A percentile compares a stretch with the other conserved stretches of the same genome.
Conservation (phyloP, 2,797 vertebrate species). For the Pseudochirops corinnae region DNA sequence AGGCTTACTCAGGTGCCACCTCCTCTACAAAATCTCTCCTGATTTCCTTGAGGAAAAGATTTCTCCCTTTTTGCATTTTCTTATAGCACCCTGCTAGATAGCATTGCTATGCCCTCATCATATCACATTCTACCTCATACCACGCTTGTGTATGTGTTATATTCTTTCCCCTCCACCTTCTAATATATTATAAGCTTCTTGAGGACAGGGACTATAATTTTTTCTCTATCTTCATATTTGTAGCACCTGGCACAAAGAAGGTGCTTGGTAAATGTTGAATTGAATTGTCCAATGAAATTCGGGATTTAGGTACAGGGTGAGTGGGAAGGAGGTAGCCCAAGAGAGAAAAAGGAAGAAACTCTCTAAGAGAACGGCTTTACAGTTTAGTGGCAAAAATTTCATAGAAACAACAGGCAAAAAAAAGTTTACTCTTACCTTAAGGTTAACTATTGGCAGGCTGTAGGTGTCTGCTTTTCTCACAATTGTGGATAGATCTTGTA, state of each 20-base stretch:
- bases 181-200: not conserved
- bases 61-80: not conserved
- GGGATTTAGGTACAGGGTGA: not conserved
- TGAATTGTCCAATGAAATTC: not conserved
- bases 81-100: not conserved
- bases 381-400: not conserved
- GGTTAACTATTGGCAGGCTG: constrained; percentile 93
- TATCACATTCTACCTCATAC: not conserved
- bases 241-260: not conserved
- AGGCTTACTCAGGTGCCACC: not conserved
- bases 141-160: not conserved
- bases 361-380: not conserved
- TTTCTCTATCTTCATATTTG: not conserved
- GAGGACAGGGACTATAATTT: not conserved
- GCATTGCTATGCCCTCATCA: not conserved
- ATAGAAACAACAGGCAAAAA: not conserved
- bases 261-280: not conserved
- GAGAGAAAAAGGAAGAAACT: not conserved
- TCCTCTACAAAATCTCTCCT: not conserved
- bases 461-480: constrained; percentile 92
- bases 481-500: constrained; percentile 94
- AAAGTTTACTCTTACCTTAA: constrained; percentile 88
- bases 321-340: not conserved
- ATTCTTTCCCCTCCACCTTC: not conserved
- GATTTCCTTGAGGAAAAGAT: not conserved